Percentiles rank a stretch among this genome's conserved stretches.
phyloP scores from a whole-genome alignment of 2,113 vertebrate genomes.

The Tragulus kanchil region DNA sequence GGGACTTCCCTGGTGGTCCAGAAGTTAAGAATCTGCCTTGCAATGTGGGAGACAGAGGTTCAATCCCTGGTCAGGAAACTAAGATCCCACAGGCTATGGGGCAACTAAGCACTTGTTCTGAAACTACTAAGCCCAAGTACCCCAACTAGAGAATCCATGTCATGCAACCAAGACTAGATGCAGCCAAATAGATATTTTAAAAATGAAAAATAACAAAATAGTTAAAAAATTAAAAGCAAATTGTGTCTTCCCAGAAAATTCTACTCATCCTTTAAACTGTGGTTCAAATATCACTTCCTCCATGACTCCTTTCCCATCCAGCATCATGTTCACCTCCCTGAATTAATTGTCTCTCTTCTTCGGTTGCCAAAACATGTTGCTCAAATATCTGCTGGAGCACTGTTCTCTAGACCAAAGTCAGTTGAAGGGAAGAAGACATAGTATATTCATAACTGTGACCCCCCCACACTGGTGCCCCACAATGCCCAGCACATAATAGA shows the following conservation, averaged over 20 bases:
- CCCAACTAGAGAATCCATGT: background rate
- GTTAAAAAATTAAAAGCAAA: background rate
- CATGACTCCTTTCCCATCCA: background rate
- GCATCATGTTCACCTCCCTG: background rate
- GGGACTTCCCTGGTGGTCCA: background rate
- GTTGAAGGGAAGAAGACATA: background rate
- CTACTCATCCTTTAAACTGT: background rate
- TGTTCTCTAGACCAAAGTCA: background rate
- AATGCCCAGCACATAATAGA: background rate
- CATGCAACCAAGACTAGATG: background rate
- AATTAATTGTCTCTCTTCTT: slow-evolving; percentile 19
- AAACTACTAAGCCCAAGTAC: background rate
- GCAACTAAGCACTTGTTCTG: background rate
- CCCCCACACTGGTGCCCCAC: background rate
- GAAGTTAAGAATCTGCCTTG: background rate
- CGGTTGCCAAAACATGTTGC: background rate
- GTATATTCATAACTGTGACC: background rate
- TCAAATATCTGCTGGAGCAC: background rate
- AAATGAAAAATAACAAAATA: background rate
- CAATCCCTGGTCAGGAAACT: background rate
- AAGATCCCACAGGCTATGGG: background rate
- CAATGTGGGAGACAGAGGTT: background rate
- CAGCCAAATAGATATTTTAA: background rate
- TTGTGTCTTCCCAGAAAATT: background rate
- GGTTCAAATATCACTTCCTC: background rate